Conservation (phyloP, 2,888 invertebrate genomes). For the Drosophila eohydei region DNA sequence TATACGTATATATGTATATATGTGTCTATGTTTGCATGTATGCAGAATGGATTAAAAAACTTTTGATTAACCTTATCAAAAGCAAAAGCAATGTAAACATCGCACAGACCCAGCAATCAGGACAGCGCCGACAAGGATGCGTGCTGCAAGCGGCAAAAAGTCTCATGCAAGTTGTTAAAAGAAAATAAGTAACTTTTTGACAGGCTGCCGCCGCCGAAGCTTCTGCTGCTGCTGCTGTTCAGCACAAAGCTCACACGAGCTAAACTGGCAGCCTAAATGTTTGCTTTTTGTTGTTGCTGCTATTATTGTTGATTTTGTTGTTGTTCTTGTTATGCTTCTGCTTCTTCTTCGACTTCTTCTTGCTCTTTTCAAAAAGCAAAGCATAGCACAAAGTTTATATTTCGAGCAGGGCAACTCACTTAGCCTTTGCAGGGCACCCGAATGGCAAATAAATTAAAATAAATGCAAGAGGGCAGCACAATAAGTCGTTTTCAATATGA, state of each 20-base stretch:
- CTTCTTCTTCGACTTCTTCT: slow-evolving; percentile 14
- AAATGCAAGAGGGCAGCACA: slow-evolving; percentile 57
- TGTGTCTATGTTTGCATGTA: slow-evolving; percentile 68
- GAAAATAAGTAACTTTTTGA: slow-evolving; percentile 80
- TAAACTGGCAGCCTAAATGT: slow-evolving; percentile 58
- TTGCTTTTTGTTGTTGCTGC: slow-evolving; percentile 29
- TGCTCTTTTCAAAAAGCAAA: slow-evolving; percentile 66
- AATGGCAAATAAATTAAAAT: slow-evolving; percentile 75
- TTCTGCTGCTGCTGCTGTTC: slow-evolving; percentile 38
- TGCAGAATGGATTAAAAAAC: slow-evolving; percentile 82
- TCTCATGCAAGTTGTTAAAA: slow-evolving; percentile 77
- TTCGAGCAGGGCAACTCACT: slow-evolving; percentile 71
- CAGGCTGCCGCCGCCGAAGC: slow-evolving; percentile 54
- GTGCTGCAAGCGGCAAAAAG: slow-evolving; percentile 52
- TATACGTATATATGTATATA: neutral
- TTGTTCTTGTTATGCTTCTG: slow-evolving; percentile 37
- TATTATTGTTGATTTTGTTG: slow-evolving; percentile 15
- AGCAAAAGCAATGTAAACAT: slow-evolving; percentile 78
- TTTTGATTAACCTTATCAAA: slow-evolving; percentile 83
- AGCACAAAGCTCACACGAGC: slow-evolving; percentile 44
- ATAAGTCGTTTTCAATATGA: slow-evolving; percentile 39
- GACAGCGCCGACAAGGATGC: slow-evolving; percentile 37
- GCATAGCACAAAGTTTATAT: slow-evolving; percentile 69
- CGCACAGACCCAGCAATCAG: slow-evolving; percentile 71
- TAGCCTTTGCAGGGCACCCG: slow-evolving; percentile 55